Percentiles rank a stretch among this genome's conserved stretches.
Conservation (phyloP, 2,797 vertebrate genomes). For the Phrynocephalus guinanensis region DNA sequence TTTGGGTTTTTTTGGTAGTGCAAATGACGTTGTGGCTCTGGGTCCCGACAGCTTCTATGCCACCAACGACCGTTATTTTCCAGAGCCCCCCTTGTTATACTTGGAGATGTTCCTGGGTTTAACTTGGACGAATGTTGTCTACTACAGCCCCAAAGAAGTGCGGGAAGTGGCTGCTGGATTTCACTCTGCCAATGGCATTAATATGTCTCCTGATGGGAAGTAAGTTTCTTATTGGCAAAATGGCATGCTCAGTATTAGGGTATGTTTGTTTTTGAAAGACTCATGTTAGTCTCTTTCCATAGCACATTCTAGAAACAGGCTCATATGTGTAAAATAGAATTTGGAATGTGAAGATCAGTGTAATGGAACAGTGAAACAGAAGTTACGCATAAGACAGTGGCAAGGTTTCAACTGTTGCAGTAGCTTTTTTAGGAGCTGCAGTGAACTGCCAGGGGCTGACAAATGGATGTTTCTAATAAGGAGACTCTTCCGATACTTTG, state of each 20-base stretch:
- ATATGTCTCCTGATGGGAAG: slow-evolving; percentile 88
- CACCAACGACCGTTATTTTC: slow-evolving; percentile 91
- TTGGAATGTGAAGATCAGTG: neutral
- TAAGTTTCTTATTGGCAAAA: slow-evolving; percentile 64
- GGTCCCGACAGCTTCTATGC: slow-evolving; percentile 91
- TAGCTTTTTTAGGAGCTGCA: neutral
- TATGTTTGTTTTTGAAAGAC: neutral
- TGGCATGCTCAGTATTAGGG: accelerated
- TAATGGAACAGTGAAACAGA: neutral
- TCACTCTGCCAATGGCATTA: slow-evolving; percentile 89
- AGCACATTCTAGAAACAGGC: neutral
- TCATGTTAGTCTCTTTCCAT: neutral
- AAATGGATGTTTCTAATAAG: neutral
- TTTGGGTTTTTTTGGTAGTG: slow-evolving; percentile 71
- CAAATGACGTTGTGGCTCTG: slow-evolving; percentile 90
- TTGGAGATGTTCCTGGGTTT: slow-evolving; percentile 80
- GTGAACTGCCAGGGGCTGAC: neutral
- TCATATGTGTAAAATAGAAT: neutral
- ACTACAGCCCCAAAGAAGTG: slow-evolving; percentile 88
- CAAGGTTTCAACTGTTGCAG: too few relatives aligned
- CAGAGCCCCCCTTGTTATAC: slow-evolving; percentile 41
- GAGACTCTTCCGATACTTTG: neutral
- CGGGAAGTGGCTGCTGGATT: slow-evolving; percentile 88
- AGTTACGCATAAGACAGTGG: neutral
- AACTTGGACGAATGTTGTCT: slow-evolving; percentile 86